A percentile compares a stretch with the other conserved stretches of the same genome.
These are phyloP conservation scores for Zhengitettix transpicula DNA, from an alignment of 2,888 invertebrate species.

Conservation along the genomic window DNA sequence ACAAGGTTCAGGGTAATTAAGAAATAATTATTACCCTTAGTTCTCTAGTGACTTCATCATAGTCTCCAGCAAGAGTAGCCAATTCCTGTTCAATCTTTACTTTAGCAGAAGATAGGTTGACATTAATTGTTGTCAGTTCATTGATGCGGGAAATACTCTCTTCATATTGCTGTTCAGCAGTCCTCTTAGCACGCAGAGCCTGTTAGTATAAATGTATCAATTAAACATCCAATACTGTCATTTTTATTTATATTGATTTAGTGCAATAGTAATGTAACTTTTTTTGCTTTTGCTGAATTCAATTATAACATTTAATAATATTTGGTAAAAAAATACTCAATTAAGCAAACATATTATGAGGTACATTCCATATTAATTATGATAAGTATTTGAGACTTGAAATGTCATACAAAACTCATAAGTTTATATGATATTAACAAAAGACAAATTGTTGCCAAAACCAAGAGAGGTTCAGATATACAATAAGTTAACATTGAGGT, in stretches of 20 bases:
- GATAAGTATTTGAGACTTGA: too few relatives aligned
- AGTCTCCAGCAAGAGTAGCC: slow-evolving; percentile 78
- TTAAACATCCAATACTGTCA: too few relatives aligned
- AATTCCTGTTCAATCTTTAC: slow-evolving; percentile 92
- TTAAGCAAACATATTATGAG: too few relatives aligned
- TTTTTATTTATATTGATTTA: too few relatives aligned
- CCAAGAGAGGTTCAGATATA: too few relatives aligned
- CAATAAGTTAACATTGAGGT: too few relatives aligned
- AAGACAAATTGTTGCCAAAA: too few relatives aligned
- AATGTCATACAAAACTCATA: too few relatives aligned
- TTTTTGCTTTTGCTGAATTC: neutral
- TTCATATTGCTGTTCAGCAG: slow-evolving; percentile 76
- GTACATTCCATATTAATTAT: too few relatives aligned
- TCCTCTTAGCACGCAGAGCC: slow-evolving; percentile 84
- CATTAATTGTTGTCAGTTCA: slow-evolving; percentile 87
- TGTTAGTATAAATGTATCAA: slow-evolving; percentile 21
- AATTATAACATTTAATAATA: neutral
- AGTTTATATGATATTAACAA: too few relatives aligned
- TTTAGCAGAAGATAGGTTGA: slow-evolving; percentile 85
- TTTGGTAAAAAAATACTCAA: neutral
- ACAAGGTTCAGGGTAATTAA: too few relatives aligned
- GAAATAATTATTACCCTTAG: slow-evolving; percentile 48
- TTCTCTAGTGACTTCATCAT: slow-evolving; percentile 95
- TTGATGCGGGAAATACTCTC: slow-evolving; percentile 84
- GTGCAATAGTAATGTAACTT: too few relatives aligned